Conservation (phyloP, 2,888 invertebrate species). For the Odontomyia ornata region DNA sequence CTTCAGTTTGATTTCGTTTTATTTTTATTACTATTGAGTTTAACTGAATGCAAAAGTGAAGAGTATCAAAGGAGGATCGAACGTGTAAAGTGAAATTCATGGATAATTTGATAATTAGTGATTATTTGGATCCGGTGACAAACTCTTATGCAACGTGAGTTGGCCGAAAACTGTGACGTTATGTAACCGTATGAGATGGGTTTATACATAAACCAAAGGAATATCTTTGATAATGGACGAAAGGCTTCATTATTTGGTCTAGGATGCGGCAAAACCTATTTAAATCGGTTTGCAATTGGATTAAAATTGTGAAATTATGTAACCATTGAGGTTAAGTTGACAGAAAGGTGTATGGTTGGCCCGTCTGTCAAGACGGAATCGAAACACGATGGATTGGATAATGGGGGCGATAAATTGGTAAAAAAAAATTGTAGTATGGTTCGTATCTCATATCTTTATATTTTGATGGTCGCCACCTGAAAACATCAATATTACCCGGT, state of each 20-base stretch:
- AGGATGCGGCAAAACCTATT: background rate
- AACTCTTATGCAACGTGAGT: slow-evolving; percentile 40
- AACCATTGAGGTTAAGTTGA: slow-evolving; percentile 43
- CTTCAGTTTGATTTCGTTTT: background rate
- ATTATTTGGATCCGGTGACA: background rate
- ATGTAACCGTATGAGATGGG: slow-evolving; percentile 17
- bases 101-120: background rate
- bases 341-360: slow-evolving; percentile 25
- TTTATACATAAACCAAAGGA: background rate
- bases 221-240: no score
- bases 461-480: no score
- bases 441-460: no score
- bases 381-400: slow-evolving; percentile 2
- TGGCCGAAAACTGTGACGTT: slow-evolving; percentile 13
- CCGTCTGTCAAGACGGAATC: background rate
- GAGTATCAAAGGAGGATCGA: no score
- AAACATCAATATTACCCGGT: no score
- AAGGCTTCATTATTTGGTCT: no score
- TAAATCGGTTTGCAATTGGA: background rate
- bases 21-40: background rate
- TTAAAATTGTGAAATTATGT: slow-evolving; percentile 25
- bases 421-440: background rate
- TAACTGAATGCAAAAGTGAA: background rate
- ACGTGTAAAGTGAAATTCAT: background rate
- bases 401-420: background rate